Conservation (phyloP, 2,797 vertebrate species). For the Alcedo atthis region DNA sequence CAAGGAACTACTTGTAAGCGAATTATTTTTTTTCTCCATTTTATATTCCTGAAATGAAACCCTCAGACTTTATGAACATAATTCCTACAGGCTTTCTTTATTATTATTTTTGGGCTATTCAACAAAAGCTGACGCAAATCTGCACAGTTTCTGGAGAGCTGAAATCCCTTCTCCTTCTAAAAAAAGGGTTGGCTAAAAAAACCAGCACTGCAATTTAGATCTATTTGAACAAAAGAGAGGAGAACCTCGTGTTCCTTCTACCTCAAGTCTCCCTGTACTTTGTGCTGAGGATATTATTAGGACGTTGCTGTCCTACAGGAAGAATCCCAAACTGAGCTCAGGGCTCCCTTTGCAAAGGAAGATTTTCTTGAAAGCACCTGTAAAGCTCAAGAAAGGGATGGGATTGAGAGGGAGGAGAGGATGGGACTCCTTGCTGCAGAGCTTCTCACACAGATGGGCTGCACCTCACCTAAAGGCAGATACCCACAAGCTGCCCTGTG, state of each 20-base stretch:
- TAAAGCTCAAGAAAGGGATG: not conserved
- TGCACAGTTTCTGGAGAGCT: not conserved
- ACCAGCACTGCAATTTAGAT: not conserved
- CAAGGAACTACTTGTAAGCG: not conserved
- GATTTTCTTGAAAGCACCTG: not conserved
- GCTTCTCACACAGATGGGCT: not conserved
- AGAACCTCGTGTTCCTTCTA: slow-evolving; percentile 1
- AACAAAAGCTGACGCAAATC: not conserved
- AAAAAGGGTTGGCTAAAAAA: not conserved
- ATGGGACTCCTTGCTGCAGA: not conserved
- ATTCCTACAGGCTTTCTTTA: not conserved
- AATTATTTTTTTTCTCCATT: not conserved
- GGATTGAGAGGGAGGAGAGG: slow-evolving; percentile 4
- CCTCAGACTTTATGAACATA: not conserved
- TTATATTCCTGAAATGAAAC: not conserved
- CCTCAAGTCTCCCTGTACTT: not conserved
- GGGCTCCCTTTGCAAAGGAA: not conserved
- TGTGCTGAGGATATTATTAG: slow-evolving; percentile 31
- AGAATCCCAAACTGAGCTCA: not conserved
- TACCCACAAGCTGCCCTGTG: accelerated
- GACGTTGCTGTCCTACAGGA: not conserved
- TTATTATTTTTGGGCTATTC: not conserved
- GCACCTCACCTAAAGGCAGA: accelerated
- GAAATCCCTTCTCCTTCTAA: not conserved
- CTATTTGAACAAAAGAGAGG: not conserved